These are phyloP conservation scores for Poecilus cupreus DNA, from an alignment of 2,888 invertebrate species.

Conservation along the genomic window DNA sequence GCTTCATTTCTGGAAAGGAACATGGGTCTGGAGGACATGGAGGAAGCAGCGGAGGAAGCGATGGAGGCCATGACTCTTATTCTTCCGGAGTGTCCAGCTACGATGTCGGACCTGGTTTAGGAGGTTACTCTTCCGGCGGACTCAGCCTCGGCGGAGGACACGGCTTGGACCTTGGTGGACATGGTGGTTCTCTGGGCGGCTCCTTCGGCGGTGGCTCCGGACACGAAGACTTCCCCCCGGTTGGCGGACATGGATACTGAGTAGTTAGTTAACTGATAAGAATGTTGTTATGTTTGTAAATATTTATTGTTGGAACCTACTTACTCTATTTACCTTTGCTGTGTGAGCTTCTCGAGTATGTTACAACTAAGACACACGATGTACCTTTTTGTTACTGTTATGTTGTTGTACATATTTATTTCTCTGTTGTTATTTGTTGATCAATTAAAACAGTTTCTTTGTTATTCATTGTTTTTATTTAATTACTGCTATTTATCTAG, in stretches of 20 bases:
- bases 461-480: constrained; percentile 24
- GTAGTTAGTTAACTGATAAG: constrained; percentile 35
- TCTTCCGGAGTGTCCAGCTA: constrained; percentile 61
- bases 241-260: constrained; percentile 50
- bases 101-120: constrained; percentile 60
- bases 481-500: neutral
- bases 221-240: constrained; percentile 51
- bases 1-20: constrained; percentile 56
- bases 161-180: constrained; percentile 50
- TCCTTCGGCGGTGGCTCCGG: constrained; percentile 40
- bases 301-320: constrained; percentile 47
- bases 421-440: constrained; percentile 58
- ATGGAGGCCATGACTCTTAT: constrained; percentile 60
- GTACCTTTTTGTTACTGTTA: constrained; percentile 52
- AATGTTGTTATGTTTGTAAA: constrained; percentile 57
- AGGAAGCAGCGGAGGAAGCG: constrained; percentile 58
- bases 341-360: constrained; percentile 36
- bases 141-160: constrained; percentile 59
- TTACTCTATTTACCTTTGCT: constrained; percentile 28
- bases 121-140: constrained; percentile 36
- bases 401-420: constrained; percentile 59
- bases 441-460: constrained; percentile 49
- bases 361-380: constrained; percentile 16
- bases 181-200: neutral
- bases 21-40: constrained; percentile 30